phyloP scores from a whole-genome alignment of 2,888 invertebrate species.

The Sinodicranocentrus sp. region DNA sequence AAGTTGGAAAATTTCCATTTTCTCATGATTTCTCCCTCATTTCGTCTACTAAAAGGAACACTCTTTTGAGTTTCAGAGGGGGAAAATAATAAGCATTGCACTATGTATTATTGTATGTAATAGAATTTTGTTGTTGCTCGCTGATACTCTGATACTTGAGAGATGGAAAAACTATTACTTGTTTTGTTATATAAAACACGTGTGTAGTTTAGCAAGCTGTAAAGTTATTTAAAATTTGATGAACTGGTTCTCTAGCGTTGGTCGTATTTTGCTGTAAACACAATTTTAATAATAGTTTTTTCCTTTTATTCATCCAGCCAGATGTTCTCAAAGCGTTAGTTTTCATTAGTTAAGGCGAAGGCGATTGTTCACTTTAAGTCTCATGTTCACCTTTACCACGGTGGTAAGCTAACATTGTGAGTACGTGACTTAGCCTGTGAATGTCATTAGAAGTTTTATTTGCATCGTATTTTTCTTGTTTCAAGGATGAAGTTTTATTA shows the following conservation, averaged over 20 bases:
- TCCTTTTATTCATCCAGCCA: conserved; percentile 9
- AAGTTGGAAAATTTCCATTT: too few species aligned
- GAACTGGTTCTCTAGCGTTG: conserved; percentile 35
- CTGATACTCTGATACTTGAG: too few species aligned
- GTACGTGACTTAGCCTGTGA: conserved; percentile 31
- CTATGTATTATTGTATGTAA: too few species aligned
- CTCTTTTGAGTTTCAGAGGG: too few species aligned
- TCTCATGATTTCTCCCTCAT: too few species aligned
- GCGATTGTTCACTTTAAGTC: background rate
- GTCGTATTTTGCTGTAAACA: conserved; percentile 16
- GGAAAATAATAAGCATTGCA: too few species aligned
- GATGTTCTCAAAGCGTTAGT: conserved; percentile 29
- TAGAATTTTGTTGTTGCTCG: too few species aligned
- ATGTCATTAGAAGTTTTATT: conserved; percentile 43
- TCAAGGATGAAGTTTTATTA: conserved; percentile 60
- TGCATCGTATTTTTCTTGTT: conserved; percentile 51
- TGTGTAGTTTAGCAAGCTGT: conserved; percentile 31
- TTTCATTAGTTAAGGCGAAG: conserved; percentile 1
- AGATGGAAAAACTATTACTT: too few species aligned
- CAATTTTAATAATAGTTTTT: too few species aligned
- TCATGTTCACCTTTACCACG: conserved; percentile 4
- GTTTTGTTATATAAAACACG: too few species aligned
- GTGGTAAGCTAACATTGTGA: too few species aligned
- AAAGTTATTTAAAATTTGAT: conserved; percentile 48
- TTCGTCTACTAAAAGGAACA: too few species aligned